phyloP scores from a whole-genome alignment of 2,888 invertebrate species.

The Melanophora roralis region DNA sequence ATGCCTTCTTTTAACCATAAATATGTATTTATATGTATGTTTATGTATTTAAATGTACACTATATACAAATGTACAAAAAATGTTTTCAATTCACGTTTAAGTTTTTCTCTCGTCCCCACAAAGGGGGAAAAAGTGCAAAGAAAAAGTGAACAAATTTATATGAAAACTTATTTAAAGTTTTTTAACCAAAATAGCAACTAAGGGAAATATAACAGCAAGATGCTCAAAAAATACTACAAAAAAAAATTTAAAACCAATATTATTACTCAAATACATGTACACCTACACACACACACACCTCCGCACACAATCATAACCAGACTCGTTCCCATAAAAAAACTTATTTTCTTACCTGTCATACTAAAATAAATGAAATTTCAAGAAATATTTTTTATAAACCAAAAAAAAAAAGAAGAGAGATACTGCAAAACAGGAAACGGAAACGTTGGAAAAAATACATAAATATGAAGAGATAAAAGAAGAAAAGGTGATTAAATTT shows the following conservation, averaged over 20 bases:
- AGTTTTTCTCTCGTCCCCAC: neutral
- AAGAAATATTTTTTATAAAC: neutral
- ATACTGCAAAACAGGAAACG: slow-evolving; percentile 11
- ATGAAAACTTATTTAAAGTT: slow-evolving; percentile 33
- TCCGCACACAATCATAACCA: neutral
- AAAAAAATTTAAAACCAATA: neutral
- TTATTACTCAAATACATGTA: neutral
- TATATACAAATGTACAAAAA: too few species aligned
- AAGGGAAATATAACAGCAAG: slow-evolving; percentile 27
- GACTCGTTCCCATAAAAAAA: neutral
- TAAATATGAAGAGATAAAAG: neutral
- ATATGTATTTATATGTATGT: too few species aligned
- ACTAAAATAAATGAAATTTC: slow-evolving; percentile 30
- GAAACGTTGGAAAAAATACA: slow-evolving; percentile 8
- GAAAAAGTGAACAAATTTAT: slow-evolving; percentile 10
- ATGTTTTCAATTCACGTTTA: neutral
- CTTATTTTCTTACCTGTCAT: slow-evolving; percentile 41
- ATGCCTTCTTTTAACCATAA: too few species aligned
- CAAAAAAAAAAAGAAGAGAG: neutral
- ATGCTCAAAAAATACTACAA: neutral
- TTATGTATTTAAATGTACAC: too few species aligned
- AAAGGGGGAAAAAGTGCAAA: neutral
- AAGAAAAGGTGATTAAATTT: slow-evolving; percentile 7
- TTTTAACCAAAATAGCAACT: neutral
- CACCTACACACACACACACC: neutral